Conservation (phyloP, 1,140 invertebrate genomes). For the Steinernema feltiae region DNA sequence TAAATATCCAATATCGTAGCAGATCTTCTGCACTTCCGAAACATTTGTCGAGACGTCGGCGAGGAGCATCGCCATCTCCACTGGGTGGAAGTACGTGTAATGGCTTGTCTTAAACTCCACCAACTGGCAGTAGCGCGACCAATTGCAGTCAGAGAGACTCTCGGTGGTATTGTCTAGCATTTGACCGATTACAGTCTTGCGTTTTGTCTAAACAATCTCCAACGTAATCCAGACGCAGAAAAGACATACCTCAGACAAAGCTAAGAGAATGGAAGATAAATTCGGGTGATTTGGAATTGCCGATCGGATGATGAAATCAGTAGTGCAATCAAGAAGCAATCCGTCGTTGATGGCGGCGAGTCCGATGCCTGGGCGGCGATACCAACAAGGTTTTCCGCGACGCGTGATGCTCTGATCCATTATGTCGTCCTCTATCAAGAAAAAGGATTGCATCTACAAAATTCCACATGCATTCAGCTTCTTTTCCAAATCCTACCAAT, state of each 20-base stretch:
- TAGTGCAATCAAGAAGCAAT: conserved; percentile 70
- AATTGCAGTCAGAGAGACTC: conserved; percentile 66
- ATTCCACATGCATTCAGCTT: too few species aligned
- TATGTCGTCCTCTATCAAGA: conserved; percentile 80
- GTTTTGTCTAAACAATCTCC: conserved; percentile 43
- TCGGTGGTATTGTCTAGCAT: conserved; percentile 59
- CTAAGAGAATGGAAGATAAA: conserved; percentile 73
- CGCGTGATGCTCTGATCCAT: conserved; percentile 77
- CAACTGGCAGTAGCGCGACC: conserved; percentile 79
- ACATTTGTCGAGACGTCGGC: conserved; percentile 47
- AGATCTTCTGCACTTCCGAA: conserved; percentile 67
- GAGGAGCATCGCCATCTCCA: conserved; percentile 79
- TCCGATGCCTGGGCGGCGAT: conserved; percentile 70
- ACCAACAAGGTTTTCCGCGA: conserved; percentile 82
- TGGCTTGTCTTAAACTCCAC: conserved; percentile 91
- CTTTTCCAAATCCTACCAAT: conserved; percentile 44
- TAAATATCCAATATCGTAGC: conserved; percentile 77
- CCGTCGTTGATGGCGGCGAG: conserved; percentile 79
- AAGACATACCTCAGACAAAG: conserved; percentile 74
- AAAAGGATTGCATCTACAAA: conserved; percentile 71
- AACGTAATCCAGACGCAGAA: not conserved
- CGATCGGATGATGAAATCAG: conserved; percentile 72
- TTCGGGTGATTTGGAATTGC: conserved; percentile 73
- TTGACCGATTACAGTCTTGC: conserved; percentile 63
- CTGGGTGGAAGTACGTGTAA: conserved; percentile 86